Evolutionary conservation across 2,888 invertebrate species (phyloP).

Genomic region (Craniophora ligustri): DNA sequence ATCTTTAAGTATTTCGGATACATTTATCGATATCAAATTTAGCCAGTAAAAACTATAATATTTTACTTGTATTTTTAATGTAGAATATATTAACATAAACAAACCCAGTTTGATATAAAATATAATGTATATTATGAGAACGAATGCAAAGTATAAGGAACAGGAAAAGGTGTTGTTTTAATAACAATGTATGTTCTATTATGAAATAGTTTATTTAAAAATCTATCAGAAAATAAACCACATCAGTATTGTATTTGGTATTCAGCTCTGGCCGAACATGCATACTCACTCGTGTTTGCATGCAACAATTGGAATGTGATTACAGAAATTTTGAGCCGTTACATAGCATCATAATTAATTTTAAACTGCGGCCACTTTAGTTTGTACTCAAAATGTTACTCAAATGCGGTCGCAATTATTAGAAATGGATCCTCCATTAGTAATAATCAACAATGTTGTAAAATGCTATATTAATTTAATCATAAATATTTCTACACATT

Average conservation of each 20-base stretch:
- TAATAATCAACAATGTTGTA: slow-evolving; percentile 73
- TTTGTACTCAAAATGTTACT: slow-evolving; percentile 67
- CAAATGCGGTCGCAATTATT: slow-evolving; percentile 59
- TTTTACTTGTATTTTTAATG: no score
- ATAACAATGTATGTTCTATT: slow-evolving; percentile 54
- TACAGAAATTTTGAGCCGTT: slow-evolving; percentile 61
- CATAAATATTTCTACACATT: slow-evolving; percentile 80
- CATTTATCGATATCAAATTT: no score
- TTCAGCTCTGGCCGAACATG: slow-evolving; percentile 77
- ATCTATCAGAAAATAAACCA: slow-evolving; percentile 79
- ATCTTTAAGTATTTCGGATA: no score
- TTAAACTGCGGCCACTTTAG: slow-evolving; percentile 58
- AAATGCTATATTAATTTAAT: slow-evolving; percentile 76
- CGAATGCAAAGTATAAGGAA: slow-evolving; percentile 25
- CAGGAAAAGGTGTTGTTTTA: slow-evolving; percentile 33
- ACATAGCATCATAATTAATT: slow-evolving; percentile 52
- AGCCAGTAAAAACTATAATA: no score
- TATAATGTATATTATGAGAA: neutral
- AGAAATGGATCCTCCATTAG: slow-evolving; percentile 63
- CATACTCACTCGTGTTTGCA: slow-evolving; percentile 59
- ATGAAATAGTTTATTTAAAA: slow-evolving; percentile 78
- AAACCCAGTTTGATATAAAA: no score
- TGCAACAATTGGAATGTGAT: slow-evolving; percentile 80
- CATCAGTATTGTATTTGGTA: slow-evolving; percentile 82
- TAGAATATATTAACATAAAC: no score